phyloP scores from a whole-genome alignment of 2,113 vertebrate genomes.

The Crocuta crocuta region DNA sequence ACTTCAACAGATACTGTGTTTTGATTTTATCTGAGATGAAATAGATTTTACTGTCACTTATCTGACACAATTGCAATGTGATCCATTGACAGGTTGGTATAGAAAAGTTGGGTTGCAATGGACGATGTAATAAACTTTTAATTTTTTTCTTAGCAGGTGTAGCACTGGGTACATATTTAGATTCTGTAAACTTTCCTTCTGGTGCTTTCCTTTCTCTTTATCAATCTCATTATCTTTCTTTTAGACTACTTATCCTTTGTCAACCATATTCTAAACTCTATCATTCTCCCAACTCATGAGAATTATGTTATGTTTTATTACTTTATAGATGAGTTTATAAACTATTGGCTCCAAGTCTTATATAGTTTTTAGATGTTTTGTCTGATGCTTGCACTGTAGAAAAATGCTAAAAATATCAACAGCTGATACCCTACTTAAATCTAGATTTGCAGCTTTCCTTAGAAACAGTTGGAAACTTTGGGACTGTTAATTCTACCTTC shows the following conservation, averaged over 20 bases:
- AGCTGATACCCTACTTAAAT: background rate
- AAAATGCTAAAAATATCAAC: background rate
- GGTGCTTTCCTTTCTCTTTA: background rate
- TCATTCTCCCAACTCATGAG: background rate
- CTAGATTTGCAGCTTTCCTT: background rate
- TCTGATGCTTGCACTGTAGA: background rate
- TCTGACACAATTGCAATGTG: conserved; percentile 22
- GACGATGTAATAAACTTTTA: background rate
- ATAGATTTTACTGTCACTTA: conserved; percentile 51
- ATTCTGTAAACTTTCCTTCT: background rate
- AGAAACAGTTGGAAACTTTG: conserved; percentile 37
- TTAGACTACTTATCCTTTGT: background rate
- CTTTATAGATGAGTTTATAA: background rate
- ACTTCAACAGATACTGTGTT: background rate
- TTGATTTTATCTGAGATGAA: conserved; percentile 48
- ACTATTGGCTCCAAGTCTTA: background rate
- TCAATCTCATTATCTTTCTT: background rate
- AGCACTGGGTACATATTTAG: background rate
- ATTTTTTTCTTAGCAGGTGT: background rate
- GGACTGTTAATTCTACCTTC: background rate
- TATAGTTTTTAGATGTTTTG: background rate
- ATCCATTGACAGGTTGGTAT: conserved; percentile 22
- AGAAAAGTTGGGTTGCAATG: background rate
- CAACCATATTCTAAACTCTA: background rate
- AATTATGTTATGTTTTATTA: background rate